phyloP scores from a whole-genome alignment of 2,888 invertebrate genomes.

The Cheilosia scutellata region DNA sequence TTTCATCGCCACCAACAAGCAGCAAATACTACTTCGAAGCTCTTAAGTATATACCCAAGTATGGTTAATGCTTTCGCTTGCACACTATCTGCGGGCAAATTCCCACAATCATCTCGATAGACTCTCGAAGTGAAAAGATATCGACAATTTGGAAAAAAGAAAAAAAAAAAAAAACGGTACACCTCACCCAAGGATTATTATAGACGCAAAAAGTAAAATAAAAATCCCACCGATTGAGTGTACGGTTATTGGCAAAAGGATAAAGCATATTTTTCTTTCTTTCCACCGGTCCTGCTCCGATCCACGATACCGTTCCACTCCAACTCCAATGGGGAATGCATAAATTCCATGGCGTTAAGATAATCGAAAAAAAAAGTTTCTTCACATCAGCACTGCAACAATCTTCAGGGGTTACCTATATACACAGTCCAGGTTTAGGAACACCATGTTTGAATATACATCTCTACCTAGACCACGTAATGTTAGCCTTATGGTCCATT shows the following conservation, averaged over 20 bases:
- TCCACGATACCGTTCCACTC: conserved; percentile 29
- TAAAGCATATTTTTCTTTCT: conserved; percentile 66
- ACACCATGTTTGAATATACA: conserved; percentile 12
- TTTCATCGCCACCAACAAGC: conserved; percentile 32
- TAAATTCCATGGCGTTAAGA: conserved; percentile 71
- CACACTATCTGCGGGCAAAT: conserved; percentile 46
- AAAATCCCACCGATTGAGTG: conserved; percentile 52
- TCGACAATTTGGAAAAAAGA: conserved; percentile 27
- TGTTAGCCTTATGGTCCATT: conserved; percentile 81
- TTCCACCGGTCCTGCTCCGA: conserved; percentile 34
- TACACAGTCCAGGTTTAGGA: neutral
- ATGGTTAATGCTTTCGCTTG: conserved; percentile 62
- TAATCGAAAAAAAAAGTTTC: conserved; percentile 61
- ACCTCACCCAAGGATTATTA: conserved; percentile 52
- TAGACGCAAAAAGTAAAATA: conserved; percentile 4
- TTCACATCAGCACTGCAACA: conserved; percentile 45
- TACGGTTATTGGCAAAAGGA: conserved; percentile 60
- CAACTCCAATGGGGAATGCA: conserved; percentile 52
- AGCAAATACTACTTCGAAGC: conserved; percentile 10
- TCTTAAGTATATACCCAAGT: conserved; percentile 43
- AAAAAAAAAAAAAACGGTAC: conserved; percentile 7
- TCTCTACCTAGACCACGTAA: conserved; percentile 34
- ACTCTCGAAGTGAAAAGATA: conserved; percentile 66
- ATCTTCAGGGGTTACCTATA: conserved; percentile 32
- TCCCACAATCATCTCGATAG: conserved; percentile 63